phyloP scores from a whole-genome alignment of 2,113 vertebrate species.

The Xiphophorus couchianus region DNA sequence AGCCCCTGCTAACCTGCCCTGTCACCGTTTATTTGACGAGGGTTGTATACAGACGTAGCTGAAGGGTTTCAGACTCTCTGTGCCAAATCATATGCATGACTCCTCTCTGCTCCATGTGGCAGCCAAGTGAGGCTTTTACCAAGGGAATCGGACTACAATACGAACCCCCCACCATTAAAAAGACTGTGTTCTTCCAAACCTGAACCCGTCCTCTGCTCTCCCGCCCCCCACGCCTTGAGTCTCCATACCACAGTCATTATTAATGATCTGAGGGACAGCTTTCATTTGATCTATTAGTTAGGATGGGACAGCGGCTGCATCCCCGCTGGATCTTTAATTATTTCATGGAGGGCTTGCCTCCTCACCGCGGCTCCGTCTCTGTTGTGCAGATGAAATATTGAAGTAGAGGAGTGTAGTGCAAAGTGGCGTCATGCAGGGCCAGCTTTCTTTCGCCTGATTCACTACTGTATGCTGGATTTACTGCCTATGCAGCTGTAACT shows the following conservation, averaged over 20 bases:
- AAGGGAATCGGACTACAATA: conserved; percentile 58
- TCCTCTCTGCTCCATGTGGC: conserved; percentile 72
- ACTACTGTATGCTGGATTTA: conserved; percentile 4
- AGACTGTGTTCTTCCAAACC: conserved; percentile 59
- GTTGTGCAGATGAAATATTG: conserved; percentile 82
- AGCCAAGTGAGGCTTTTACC: conserved; percentile 72
- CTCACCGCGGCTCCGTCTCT: conserved; percentile 69
- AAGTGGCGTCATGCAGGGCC: conserved; percentile 71
- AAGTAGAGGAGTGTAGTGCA: conserved; percentile 75
- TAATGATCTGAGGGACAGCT: conserved; percentile 82
- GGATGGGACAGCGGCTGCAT: conserved; percentile 71
- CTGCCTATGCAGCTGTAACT: background rate
- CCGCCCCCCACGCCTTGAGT: conserved; percentile 51
- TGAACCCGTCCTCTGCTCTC: conserved; percentile 60
- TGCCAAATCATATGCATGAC: conserved; percentile 76
- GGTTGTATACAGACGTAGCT: conserved; percentile 58
- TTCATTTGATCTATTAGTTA: conserved; percentile 84
- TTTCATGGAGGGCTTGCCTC: conserved; percentile 77
- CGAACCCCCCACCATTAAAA: conserved; percentile 28
- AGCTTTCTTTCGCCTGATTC: conserved; percentile 26
- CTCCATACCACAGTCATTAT: conserved; percentile 78
- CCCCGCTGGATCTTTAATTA: conserved; percentile 82
- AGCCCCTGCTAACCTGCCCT: conserved; percentile 45
- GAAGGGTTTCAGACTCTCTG: conserved; percentile 56
- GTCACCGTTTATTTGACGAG: conserved; percentile 58